Base-by-base conservation (phyloP, 2,888 invertebrate species). In the Dryadula phaetusa region DNA sequence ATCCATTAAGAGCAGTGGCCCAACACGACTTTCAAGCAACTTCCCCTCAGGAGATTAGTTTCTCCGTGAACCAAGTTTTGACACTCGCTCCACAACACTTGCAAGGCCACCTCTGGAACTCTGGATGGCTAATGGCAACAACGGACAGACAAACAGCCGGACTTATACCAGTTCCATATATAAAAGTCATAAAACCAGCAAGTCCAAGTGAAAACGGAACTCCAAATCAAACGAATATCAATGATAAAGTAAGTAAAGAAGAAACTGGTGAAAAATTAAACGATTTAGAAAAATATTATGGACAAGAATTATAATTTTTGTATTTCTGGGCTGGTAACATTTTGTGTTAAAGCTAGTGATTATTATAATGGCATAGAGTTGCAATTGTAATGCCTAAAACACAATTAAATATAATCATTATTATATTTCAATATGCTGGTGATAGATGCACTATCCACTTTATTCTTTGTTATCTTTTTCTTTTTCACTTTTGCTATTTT, bases 71-170 rank as follows among this genome's bases (percentile, higher is more conserved):
- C 72, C 97, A 98, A 79, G 94, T 94, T 40, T 86, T 99, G 6
- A 93, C 95, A 65, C 88, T 99, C 10, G 99, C 99, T 0, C 98
- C 99, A 0, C 94, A 95, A 80, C 95, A 96, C 73, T 91, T 97
- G 25, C 99, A 99, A 86, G 95, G 95, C 76, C 78, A 93, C 12
- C 84, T 95, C 3, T 93, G 94, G 80, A 95, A 94, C 81, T 93
- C 95, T 0, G 96, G 96, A 3, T 96, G 96, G 96, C 93, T 95
- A 0, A 92, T 95, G 83, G 96, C 94, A 0, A 83, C 93, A 0
- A 81, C 92, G 0, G 94, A 95, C 82, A 93, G 94, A 47, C 93
- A 92, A 54, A 88, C 83, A 18, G 92, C 94, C 0, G 96, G 96
- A 0, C 82, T 95, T 1, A 93, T 96, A 6, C 96, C 96, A 0